A percentile compares a stretch with the other conserved stretches of the same genome.
These are phyloP conservation scores for Thera obeliscata DNA, from an alignment of 2,888 invertebrate genomes.

Conservation along the genomic window DNA sequence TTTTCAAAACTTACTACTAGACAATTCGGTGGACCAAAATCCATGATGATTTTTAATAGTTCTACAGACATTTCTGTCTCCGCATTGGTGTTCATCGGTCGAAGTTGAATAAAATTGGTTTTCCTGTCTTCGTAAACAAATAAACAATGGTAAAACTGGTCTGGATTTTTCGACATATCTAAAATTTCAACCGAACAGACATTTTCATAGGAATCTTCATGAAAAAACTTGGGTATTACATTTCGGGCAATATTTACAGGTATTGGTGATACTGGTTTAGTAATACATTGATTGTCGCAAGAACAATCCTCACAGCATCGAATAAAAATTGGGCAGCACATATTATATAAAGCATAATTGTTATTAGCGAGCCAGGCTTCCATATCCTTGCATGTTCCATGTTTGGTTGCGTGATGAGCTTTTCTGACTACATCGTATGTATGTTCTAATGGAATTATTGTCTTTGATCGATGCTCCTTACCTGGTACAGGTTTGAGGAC, in stretches of 20 bases:
- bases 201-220: constrained; percentile 8
- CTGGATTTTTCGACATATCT: constrained; percentile 15
- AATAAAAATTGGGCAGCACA: constrained; percentile 18
- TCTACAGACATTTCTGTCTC: constrained; percentile 23
- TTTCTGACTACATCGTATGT: constrained; percentile 12
- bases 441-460: constrained; percentile 27
- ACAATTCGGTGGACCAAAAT: constrained; percentile 31
- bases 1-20: constrained; percentile 16
- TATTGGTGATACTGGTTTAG: not conserved
- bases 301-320: constrained; percentile 17
- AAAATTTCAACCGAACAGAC: constrained; percentile 23
- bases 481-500: constrained; percentile 17
- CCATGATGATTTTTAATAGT: constrained; percentile 29
- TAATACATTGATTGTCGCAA: not conserved
- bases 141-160: constrained; percentile 18
- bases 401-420: constrained; percentile 25
- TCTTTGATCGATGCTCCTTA: constrained; percentile 16
- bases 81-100: constrained; percentile 22
- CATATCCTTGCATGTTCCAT: constrained; percentile 24
- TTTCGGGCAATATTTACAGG: not conserved
- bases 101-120: constrained; percentile 28
- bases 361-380: constrained; percentile 17
- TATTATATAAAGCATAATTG: constrained; percentile 5
- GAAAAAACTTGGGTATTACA: not conserved
- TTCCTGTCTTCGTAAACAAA: constrained; percentile 27